Percentiles rank a stretch among this genome's conserved stretches.
phyloP scores from a whole-genome alignment of 2,113 vertebrate species.

The Menidia beryllina region DNA sequence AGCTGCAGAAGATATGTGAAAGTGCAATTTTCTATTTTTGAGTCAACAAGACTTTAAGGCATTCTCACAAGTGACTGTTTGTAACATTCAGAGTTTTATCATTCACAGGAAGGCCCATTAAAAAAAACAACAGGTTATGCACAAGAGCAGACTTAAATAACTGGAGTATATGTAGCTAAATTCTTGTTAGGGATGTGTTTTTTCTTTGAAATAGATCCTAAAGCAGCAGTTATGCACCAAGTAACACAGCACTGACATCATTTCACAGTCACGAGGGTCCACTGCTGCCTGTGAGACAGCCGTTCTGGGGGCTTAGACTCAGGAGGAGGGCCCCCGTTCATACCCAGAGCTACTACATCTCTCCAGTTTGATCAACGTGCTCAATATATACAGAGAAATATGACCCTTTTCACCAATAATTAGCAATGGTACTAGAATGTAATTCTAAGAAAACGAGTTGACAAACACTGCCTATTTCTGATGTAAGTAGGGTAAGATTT shows the following conservation, averaged over 20 bases:
- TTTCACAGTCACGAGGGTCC: slow-evolving; percentile 24
- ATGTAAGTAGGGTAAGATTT: neutral
- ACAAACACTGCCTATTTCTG: neutral
- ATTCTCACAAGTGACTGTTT: too few species aligned
- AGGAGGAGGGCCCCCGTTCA: slow-evolving; percentile 27
- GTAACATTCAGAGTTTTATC: too few species aligned
- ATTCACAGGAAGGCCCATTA: too few species aligned
- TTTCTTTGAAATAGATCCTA: neutral
- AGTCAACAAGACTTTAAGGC: too few species aligned
- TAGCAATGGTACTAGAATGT: neutral
- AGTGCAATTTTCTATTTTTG: too few species aligned
- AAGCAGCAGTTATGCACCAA: neutral
- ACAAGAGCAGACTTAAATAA: too few species aligned
- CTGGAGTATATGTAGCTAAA: too few species aligned
- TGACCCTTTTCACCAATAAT: neutral
- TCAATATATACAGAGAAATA: neutral
- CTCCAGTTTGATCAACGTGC: neutral
- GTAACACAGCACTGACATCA: neutral
- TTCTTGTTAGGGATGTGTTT: neutral
- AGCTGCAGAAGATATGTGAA: too few species aligned
- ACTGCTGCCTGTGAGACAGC: slow-evolving; percentile 12
- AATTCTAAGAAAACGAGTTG: too few species aligned
- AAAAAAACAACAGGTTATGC: too few species aligned
- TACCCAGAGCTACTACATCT: neutral
- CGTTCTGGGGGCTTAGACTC: slow-evolving; percentile 22